Evolutionary conservation across 2,797 vertebrate species (phyloP).

Genomic region (Smutsia temminckii): DNA sequence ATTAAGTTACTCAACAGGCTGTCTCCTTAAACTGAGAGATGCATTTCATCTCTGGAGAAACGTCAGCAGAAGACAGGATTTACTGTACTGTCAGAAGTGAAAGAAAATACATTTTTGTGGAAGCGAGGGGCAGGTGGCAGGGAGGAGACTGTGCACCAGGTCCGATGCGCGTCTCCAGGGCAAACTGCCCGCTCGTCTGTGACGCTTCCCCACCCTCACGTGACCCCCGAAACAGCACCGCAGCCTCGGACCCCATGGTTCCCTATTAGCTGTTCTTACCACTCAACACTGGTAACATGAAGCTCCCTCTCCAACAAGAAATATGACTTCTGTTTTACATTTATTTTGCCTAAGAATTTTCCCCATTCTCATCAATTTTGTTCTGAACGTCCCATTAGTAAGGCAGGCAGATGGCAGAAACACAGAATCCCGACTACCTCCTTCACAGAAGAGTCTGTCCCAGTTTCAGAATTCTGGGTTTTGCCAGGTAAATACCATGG

Average conservation of each 20-base stretch:
- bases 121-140: accelerated
- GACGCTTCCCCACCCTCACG: background rate
- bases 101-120: background rate
- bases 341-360: background rate
- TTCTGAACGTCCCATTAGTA: background rate
- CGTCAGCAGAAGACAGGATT: slow-evolving; percentile 26
- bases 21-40: slow-evolving; percentile 22
- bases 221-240: background rate
- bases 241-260: accelerated
- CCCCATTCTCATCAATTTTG: background rate
- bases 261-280: background rate
- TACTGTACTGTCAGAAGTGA: background rate
- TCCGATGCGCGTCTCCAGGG: background rate
- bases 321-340: background rate
- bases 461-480: background rate
- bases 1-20: slow-evolving; percentile 40
- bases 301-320: background rate
- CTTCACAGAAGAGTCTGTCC: background rate
- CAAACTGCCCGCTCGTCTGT: background rate
- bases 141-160: accelerated
- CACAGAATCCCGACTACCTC: background rate
- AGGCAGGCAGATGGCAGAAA: background rate
- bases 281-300: background rate
- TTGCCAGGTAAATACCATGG: background rate
- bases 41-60: slow-evolving; percentile 37